Base-by-base conservation (phyloP, 2,797 vertebrate genomes). In the Diglossa cyanea region DNA sequence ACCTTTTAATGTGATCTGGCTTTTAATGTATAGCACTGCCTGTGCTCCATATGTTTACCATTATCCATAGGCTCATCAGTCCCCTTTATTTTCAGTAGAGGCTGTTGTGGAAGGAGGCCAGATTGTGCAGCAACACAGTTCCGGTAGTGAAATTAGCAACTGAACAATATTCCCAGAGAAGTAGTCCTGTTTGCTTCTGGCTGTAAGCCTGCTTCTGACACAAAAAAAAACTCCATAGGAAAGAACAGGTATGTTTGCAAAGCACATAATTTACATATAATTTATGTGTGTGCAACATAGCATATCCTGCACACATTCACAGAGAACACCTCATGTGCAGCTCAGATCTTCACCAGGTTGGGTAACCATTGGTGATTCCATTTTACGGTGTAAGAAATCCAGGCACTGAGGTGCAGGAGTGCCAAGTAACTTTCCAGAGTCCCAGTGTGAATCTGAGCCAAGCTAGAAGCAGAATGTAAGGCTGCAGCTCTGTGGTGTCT, bases 81-180 rank as follows among this genome's bases (percentile, higher is more conserved):
- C 53, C 93, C 94, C 96, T 97, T 94, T 97, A 86, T 95, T 97
- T 98, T 97, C 95, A 96, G 71, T 85, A 91, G 97, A 97, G 95
- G 95, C 97, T 95, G 88, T 90, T 85, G 93, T 98, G 97, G 98
- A 98, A 97, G 78, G 87, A 94, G 94, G 97, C 97, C 98, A 98
- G 97, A 80, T 80, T 60, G 91, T 77, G 26, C 94, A 95, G 94
- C 93, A 98, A 96, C 95, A 96, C 92, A 97, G 97, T 97, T 98
- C 97, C 96, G 94, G 97, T 97, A 97, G 97, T 98, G 98, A 98
- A 98, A 98, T 98, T 98, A 98, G 97, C 97, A 97, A 98, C 97
- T 96, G 96, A 95, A 95, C 96, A 97, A 95, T 97, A 97, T 97
- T 98, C 97, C 97, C 97, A 97, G 93, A 96, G 97, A 98, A 98